phyloP scores from a whole-genome alignment of 2,888 invertebrate species.

The Mycalesis mineus region DNA sequence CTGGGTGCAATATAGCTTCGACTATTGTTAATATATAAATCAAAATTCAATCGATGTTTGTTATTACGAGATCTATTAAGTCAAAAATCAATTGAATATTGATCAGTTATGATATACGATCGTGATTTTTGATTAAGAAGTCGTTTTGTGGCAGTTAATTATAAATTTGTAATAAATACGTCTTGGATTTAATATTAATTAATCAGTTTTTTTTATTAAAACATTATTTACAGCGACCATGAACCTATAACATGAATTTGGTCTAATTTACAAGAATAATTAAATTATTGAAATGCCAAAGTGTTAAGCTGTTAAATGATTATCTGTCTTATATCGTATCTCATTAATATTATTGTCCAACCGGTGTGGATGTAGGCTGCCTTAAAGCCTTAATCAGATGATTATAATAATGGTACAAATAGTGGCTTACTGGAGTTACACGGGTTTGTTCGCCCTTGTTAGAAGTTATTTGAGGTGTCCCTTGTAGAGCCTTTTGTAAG shows the following conservation, averaged over 20 bases:
- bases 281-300: constrained; percentile 16
- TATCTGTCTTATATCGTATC: background rate
- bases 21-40: no score
- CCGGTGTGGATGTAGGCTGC: constrained; percentile 30
- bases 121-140: background rate
- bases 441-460: no score
- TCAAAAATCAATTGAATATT: constrained; percentile 4
- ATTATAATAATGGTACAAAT: constrained; percentile 21
- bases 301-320: background rate
- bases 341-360: constrained; percentile 37
- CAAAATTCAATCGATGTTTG: no score
- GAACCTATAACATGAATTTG: constrained; percentile 12
- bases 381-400: constrained; percentile 31
- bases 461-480: no score
- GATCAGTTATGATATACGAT: background rate
- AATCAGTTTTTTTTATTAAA: constrained; percentile 17
- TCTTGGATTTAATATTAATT: constrained; percentile 15
- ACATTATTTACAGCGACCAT: constrained; percentile 14
- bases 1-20: no score
- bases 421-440: no score
- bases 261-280: constrained; percentile 12
- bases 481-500: no score
- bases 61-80: background rate
- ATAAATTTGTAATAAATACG: constrained; percentile 5
- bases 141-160: constrained; percentile 3